Evolutionary conservation across 2,888 invertebrate species (phyloP).

Genomic region (Eumerus sabulonum): DNA sequence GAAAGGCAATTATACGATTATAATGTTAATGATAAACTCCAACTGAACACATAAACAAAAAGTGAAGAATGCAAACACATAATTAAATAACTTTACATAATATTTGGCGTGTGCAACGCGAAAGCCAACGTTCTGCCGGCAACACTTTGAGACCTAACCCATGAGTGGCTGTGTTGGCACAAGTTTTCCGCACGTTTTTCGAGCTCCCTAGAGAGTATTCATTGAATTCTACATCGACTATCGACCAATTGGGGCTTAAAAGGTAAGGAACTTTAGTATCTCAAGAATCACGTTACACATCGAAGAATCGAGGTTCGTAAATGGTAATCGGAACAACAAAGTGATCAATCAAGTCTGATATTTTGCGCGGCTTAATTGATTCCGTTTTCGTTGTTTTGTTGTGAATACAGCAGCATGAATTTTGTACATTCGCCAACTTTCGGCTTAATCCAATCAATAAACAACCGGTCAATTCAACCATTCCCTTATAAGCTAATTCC

Average conservation of each 20-base stretch:
- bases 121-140: slow-evolving; percentile 15
- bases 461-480: slow-evolving; percentile 3
- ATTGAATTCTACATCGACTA: too few species aligned
- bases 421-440: slow-evolving; percentile 55
- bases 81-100: slow-evolving; percentile 51
- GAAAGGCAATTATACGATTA: slow-evolving; percentile 49
- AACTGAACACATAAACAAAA: slow-evolving; percentile 40
- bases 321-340: slow-evolving; percentile 47
- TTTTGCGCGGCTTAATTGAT: slow-evolving; percentile 48
- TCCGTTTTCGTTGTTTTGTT: slow-evolving; percentile 60
- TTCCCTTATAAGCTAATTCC: slow-evolving; percentile 34
- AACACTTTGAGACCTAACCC: too few species aligned
- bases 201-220: too few species aligned
- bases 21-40: slow-evolving; percentile 58
- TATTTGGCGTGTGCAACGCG: slow-evolving; percentile 45
- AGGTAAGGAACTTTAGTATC: slow-evolving; percentile 18
- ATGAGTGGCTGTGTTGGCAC: too few species aligned
- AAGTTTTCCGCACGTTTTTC: too few species aligned
- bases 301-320: slow-evolving; percentile 39
- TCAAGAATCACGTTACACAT: slow-evolving; percentile 11
- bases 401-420: slow-evolving; percentile 41
- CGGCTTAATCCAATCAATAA: slow-evolving; percentile 51
- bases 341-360: slow-evolving; percentile 37
- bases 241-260: too few species aligned
- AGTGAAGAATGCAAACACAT: slow-evolving; percentile 46